phyloP scores from a whole-genome alignment of 2,888 invertebrate species.

The Ceramica pisi region DNA sequence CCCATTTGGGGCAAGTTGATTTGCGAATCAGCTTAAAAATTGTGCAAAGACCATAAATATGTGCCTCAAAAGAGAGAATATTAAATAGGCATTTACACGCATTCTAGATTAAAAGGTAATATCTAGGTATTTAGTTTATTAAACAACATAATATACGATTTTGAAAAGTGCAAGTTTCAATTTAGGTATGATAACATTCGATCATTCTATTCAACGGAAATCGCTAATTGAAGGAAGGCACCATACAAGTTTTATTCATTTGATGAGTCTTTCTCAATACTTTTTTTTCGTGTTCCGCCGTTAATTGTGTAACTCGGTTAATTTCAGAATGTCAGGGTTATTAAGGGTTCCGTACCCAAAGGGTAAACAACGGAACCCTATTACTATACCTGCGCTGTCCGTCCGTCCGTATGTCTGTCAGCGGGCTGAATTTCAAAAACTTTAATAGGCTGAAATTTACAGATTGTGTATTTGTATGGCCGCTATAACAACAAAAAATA shows the following conservation, averaged over 20 bases:
- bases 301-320: background rate
- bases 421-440: too few relatives aligned
- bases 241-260: background rate
- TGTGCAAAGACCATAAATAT: constrained; percentile 27
- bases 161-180: background rate
- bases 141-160: background rate
- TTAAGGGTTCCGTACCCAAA: too few relatives aligned
- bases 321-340: background rate
- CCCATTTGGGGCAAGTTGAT: background rate
- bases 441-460: too few relatives aligned
- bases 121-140: background rate
- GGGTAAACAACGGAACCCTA: too few relatives aligned
- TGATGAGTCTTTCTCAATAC: background rate
- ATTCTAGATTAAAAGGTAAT: background rate
- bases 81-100: constrained; percentile 1
- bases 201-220: background rate
- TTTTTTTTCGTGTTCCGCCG: background rate
- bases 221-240: background rate
- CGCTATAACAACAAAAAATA: too few relatives aligned
- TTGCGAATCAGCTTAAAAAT: constrained; percentile 25
- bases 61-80: constrained; percentile 25
- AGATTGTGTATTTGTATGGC: too few relatives aligned
- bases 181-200: background rate
- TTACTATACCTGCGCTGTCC: too few relatives aligned
- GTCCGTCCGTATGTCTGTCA: too few relatives aligned